Evolutionary conservation across 2,113 vertebrate species (phyloP).

Genomic region (Camelus dromedarius): DNA sequence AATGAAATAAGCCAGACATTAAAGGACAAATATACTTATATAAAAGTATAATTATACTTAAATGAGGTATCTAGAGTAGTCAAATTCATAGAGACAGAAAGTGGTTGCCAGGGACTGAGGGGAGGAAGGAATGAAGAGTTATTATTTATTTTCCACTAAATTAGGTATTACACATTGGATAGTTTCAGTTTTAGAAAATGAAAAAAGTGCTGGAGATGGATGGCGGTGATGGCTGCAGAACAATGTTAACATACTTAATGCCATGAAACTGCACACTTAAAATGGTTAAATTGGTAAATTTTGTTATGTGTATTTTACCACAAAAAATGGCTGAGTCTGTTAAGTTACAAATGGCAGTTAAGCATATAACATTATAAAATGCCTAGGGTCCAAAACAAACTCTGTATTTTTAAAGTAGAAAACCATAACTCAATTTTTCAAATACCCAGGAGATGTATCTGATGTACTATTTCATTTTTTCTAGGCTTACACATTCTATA

Average conservation of each 20-base stretch:
- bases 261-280: background rate
- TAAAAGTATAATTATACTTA: background rate
- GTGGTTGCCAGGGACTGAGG: background rate
- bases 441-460: background rate
- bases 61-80: background rate
- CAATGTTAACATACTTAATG: background rate
- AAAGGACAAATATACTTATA: background rate
- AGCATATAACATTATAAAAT: slow-evolving; percentile 24
- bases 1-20: slow-evolving; percentile 5
- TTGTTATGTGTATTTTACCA: background rate
- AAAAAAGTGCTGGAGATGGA: background rate
- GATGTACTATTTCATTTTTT: background rate
- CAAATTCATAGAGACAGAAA: slow-evolving; percentile 24
- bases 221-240: background rate
- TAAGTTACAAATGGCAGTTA: slow-evolving; percentile 7
- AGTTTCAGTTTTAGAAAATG: slow-evolving; percentile 10
- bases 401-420: slow-evolving; percentile 16
- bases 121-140: background rate
- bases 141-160: background rate
- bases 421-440: background rate
- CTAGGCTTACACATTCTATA: background rate
- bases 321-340: background rate
- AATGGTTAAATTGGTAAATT: background rate
- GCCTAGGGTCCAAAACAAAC: background rate
- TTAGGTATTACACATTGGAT: background rate